A percentile compares a stretch with the other conserved stretches of the same genome.
These are phyloP conservation scores for Tipula confusa DNA, from an alignment of 2,888 invertebrate genomes.

Conservation along the genomic window DNA sequence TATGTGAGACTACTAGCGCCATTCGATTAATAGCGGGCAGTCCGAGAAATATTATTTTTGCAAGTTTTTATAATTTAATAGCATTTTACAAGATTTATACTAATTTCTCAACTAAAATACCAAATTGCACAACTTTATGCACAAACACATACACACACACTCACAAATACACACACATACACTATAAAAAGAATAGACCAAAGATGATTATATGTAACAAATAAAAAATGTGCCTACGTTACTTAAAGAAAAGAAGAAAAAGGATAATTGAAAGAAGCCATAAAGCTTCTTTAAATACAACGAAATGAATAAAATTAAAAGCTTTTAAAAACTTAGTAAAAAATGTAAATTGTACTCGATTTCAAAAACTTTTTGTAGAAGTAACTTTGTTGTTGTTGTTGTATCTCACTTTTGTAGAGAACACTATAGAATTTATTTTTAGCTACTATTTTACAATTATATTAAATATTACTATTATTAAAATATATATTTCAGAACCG, in stretches of 20 bases:
- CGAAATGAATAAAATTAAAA: background rate
- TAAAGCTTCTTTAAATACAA: background rate
- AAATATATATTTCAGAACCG: background rate
- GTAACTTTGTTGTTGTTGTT: background rate
- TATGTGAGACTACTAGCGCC: no score
- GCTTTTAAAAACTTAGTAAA: no score
- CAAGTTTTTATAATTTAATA: background rate
- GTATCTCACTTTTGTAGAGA: background rate
- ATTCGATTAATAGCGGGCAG: no score
- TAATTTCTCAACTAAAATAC: background rate
- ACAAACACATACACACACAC: background rate
- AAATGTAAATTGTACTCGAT: background rate
- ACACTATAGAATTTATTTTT: background rate
- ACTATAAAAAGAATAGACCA: background rate
- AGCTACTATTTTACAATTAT: background rate
- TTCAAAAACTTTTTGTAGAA: background rate
- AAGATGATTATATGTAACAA: background rate
- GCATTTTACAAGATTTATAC: background rate
- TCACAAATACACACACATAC: background rate
- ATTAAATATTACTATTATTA: background rate
- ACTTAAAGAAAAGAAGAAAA: background rate
- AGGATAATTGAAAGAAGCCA: background rate
- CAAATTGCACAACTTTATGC: conserved; percentile 7
- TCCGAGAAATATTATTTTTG: background rate
- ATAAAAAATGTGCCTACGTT: background rate